Conservation (phyloP, 30 jellyfish, hydroid and myxozoan species). For the Aurelia aurita region DNA sequence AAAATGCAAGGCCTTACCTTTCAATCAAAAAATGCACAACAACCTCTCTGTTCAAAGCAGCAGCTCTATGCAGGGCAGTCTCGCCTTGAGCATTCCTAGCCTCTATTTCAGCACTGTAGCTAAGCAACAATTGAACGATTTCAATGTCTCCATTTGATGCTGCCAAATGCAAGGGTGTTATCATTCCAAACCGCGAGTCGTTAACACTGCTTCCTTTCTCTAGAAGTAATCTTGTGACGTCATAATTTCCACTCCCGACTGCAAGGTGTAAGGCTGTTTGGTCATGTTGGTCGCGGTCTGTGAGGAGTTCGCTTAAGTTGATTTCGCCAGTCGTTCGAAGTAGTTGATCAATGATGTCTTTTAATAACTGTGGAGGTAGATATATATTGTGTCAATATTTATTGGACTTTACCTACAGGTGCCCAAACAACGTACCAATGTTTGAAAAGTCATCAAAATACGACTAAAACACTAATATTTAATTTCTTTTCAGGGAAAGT, state of each 20-base stretch:
- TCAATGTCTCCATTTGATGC: conserved; percentile 65
- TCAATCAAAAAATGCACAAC: conserved; percentile 58
- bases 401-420: too few relatives aligned
- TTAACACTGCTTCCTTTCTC: conserved; percentile 66
- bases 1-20: conserved; percentile 17
- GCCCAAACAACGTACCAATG: too few relatives aligned
- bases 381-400: too few relatives aligned
- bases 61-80: conserved; percentile 78
- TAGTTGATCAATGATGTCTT: conserved; percentile 31
- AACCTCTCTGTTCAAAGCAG: conserved; percentile 57
- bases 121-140: conserved; percentile 54
- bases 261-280: conserved; percentile 70
- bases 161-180: conserved; percentile 77
- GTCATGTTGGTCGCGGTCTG: conserved; percentile 62
- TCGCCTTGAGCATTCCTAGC: conserved; percentile 51
- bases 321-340: conserved; percentile 26
- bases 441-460: too few relatives aligned
- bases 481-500: too few relatives aligned
- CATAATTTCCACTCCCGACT: conserved; percentile 57
- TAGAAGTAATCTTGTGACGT: conserved; percentile 28
- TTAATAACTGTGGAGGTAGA: conserved; percentile 26
- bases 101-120: conserved; percentile 46
- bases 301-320: conserved; percentile 22
- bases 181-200: conserved; percentile 47
- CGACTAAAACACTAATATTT: too few relatives aligned